Percentiles rank a stretch among this genome's conserved stretches.
phyloP scores from a whole-genome alignment of 2,113 vertebrate genomes.

The Piaya cayana region DNA sequence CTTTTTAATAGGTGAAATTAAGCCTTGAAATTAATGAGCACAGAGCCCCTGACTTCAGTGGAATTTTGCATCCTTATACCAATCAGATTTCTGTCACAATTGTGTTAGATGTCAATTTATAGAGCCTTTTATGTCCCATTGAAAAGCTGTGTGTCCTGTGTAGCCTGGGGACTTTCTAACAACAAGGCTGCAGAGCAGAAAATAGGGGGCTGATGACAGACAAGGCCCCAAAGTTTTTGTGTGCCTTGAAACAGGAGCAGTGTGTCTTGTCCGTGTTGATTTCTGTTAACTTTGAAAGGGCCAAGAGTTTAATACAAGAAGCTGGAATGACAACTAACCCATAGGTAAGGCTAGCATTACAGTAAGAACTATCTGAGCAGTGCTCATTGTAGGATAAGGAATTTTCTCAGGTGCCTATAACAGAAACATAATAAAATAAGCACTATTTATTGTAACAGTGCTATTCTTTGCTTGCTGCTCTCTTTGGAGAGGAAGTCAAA shows the following conservation, averaged over 20 bases:
- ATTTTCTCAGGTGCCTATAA: background rate
- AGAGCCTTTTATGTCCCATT: slow-evolving; percentile 30
- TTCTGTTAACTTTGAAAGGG: slow-evolving; percentile 22
- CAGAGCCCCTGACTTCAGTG: slow-evolving; percentile 22
- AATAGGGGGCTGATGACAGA: slow-evolving; percentile 42
- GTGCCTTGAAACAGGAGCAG: slow-evolving; percentile 29
- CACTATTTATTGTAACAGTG: background rate
- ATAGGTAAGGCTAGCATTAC: background rate
- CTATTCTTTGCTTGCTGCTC: background rate
- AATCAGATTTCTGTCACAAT: slow-evolving; percentile 41
- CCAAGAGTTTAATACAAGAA: background rate
- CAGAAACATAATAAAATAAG: background rate
- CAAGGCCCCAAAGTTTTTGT: slow-evolving; percentile 25
- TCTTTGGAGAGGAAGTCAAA: background rate
- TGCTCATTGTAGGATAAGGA: background rate
- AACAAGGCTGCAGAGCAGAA: slow-evolving; percentile 16
- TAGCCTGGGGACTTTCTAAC: slow-evolving; percentile 40
- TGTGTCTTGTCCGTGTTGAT: slow-evolving; percentile 17
- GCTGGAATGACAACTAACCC: background rate
- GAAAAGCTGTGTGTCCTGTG: background rate
- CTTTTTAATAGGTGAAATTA: slow-evolving; percentile 61
- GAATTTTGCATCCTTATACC: slow-evolving; percentile 24
- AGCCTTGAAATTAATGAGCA: slow-evolving; percentile 53
- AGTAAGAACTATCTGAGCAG: background rate
- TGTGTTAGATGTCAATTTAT: slow-evolving; percentile 28